These are phyloP conservation scores for Nomada flava DNA, from an alignment of 2,888 invertebrate species.

Conservation along the genomic window DNA sequence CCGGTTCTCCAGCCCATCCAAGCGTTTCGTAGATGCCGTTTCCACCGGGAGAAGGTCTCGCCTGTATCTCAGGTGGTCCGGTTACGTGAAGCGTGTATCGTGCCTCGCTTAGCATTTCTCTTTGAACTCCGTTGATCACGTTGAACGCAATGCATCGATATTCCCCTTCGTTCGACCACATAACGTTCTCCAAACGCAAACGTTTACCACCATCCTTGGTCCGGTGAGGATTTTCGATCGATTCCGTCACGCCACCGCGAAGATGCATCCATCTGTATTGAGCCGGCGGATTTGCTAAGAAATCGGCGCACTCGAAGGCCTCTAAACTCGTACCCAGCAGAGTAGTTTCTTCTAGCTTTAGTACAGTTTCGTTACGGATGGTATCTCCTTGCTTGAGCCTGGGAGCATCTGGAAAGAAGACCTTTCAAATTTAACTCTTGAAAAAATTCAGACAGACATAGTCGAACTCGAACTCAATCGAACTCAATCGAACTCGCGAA, in stretches of 20 bases:
- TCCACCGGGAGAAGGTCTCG: constrained; percentile 73
- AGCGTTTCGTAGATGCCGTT: constrained; percentile 79
- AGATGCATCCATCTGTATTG: constrained; percentile 85
- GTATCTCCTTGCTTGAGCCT: constrained; percentile 49
- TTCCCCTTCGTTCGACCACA: constrained; percentile 86
- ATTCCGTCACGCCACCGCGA: constrained; percentile 79
- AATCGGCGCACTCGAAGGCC: constrained; percentile 85
- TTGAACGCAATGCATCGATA: constrained; percentile 86
- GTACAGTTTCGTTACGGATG: constrained; percentile 78
- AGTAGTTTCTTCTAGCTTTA: constrained; percentile 79
- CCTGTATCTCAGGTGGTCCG: constrained; percentile 82
- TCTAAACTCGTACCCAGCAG: constrained; percentile 84
- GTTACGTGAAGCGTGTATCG: constrained; percentile 80
- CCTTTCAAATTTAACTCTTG: background rate
- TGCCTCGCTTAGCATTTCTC: constrained; percentile 79
- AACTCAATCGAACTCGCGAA: no score
- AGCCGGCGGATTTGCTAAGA: constrained; percentile 85
- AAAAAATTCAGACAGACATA: background rate
- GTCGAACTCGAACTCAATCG: background rate
- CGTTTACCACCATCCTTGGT: constrained; percentile 76
- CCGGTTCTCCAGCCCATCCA: constrained; percentile 81
- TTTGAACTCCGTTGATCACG: constrained; percentile 84
- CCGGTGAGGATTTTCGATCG: constrained; percentile 80
- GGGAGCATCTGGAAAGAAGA: constrained; percentile 83
- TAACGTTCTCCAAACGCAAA: constrained; percentile 85